phyloP scores from a whole-genome alignment of 2,797 vertebrate species.

The Sebastes itinus region DNA sequence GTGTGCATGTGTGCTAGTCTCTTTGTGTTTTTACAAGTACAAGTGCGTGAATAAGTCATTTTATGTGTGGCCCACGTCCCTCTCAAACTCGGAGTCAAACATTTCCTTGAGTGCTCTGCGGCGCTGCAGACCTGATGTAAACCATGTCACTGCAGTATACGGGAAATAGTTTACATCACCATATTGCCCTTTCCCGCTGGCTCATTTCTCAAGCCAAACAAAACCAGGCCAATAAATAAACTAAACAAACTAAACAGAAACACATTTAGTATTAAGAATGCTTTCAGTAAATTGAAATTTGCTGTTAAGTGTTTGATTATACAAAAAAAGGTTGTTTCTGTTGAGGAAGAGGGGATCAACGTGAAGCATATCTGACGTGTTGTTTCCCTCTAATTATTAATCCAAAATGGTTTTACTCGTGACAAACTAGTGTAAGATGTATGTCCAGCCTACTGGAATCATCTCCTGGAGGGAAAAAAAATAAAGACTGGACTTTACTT shows the following conservation, averaged over 20 bases:
- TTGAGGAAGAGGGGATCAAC: neutral
- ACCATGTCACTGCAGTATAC: slow-evolving; percentile 21
- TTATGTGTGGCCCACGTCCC: slow-evolving; percentile 36
- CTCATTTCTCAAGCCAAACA: slow-evolving; percentile 30
- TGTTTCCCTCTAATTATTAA: neutral
- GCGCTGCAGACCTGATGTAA: slow-evolving; percentile 40
- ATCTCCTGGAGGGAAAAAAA: neutral
- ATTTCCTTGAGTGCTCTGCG: slow-evolving; percentile 41
- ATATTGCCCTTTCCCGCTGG: neutral
- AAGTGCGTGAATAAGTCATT: neutral
- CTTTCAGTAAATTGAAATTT: slow-evolving; percentile 28
- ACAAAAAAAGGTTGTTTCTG: neutral
- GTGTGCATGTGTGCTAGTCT: neutral
- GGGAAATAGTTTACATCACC: slow-evolving; percentile 46
- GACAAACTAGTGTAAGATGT: neutral
- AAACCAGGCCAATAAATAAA: neutral
- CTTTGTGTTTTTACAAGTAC: slow-evolving; percentile 7
- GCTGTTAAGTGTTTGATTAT: neutral
- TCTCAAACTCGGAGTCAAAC: neutral
- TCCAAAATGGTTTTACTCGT: neutral
- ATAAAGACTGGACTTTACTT: neutral
- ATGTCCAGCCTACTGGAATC: neutral
- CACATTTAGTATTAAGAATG: slow-evolving; percentile 18
- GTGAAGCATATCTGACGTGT: neutral
- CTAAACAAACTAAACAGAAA: slow-evolving; percentile 15